A percentile compares a stretch with the other conserved stretches of the same genome.
These are phyloP conservation scores for Porites divaricata DNA, from an alignment of 92 coral and sea anemone species.

Conservation along the genomic window DNA sequence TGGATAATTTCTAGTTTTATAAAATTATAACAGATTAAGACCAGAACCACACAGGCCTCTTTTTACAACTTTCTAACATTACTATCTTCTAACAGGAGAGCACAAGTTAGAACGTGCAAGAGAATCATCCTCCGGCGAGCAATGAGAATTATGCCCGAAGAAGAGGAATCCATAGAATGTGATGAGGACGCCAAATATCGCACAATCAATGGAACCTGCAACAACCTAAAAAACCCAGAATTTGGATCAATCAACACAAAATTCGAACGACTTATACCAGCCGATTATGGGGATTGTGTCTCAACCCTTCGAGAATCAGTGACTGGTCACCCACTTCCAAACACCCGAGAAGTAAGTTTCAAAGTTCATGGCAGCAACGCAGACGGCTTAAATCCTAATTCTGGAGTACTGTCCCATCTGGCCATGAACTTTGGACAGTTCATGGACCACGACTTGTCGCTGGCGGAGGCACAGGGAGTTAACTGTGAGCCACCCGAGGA, in stretches of 20 bases:
- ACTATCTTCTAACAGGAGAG: neutral
- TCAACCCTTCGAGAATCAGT: conserved; percentile 51
- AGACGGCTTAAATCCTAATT: conserved; percentile 18
- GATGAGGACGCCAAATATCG: conserved; percentile 45
- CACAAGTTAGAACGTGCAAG: neutral
- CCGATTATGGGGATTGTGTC: conserved; percentile 69
- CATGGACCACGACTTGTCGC: conserved; percentile 76
- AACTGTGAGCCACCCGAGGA: conserved; percentile 22
- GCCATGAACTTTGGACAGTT: conserved; percentile 81
- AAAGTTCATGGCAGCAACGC: conserved; percentile 33
- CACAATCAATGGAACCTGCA: conserved; percentile 72
- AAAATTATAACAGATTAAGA: neutral
- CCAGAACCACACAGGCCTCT: neutral
- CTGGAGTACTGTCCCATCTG: conserved; percentile 50
- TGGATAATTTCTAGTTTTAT: too few relatives aligned
- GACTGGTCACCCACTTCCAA: conserved; percentile 33
- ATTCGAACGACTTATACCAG: conserved; percentile 44
- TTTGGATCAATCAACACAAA: conserved; percentile 59
- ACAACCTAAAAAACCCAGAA: conserved; percentile 56
- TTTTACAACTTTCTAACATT: neutral
- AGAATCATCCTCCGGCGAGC: neutral
- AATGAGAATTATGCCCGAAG: neutral
- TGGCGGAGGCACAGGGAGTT: conserved; percentile 28
- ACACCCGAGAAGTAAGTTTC: conserved; percentile 44
- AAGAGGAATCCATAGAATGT: neutral